Evolutionary conservation across 2,888 invertebrate species (phyloP), one percentile per base, ranked within the genome.

Genomic region (Eledona agricola): DNA sequence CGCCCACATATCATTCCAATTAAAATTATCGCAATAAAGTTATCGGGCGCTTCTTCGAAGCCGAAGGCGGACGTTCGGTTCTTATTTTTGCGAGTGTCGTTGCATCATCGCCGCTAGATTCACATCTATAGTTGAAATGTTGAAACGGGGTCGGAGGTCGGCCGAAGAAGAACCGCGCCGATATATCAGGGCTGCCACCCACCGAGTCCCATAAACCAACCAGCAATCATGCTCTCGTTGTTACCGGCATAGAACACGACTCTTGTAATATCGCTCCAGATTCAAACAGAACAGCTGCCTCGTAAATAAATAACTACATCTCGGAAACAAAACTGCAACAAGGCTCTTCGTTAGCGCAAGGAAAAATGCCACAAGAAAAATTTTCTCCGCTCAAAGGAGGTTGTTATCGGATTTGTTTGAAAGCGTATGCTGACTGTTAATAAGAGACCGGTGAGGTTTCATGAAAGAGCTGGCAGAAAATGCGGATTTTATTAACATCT

Each of bases 201-300:
- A 67, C 66, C 58, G 67, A 59, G 66, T 54, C 58, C 62, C 63
- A 66, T 65, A 66, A 65, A 67, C 62, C 55, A 66, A 51, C 59
- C 62, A 60, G 63, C 62, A 67, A 67, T 67, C 67, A 67, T 65
- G 64, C 58, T 51, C 57, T 59, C 61, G 60, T 66, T 65, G 64
- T 65, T 62, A 63, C 63, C 60, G 63, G 58, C 61, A 60, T 60
- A 59, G 51, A 59, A 67, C 67, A 65, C 65, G 67, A 67, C 65
- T 67, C 61, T 62, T 60, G 59, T 62, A 63, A 65, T 65, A 65
- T 62, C 65, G 63, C 62, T 65, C 63, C 55, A 65, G 62, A 63
- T 64, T 63, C 59, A 57, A 62, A 56, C 54, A 49, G 46, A 57
- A 56, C 55, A 55, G 59, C 51, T 58, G 58, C 54, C 59, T 62